Percentiles rank a stretch among this genome's conserved stretches.
Conservation (phyloP, 2,113 vertebrate genomes). For the Leucosticte australis region DNA sequence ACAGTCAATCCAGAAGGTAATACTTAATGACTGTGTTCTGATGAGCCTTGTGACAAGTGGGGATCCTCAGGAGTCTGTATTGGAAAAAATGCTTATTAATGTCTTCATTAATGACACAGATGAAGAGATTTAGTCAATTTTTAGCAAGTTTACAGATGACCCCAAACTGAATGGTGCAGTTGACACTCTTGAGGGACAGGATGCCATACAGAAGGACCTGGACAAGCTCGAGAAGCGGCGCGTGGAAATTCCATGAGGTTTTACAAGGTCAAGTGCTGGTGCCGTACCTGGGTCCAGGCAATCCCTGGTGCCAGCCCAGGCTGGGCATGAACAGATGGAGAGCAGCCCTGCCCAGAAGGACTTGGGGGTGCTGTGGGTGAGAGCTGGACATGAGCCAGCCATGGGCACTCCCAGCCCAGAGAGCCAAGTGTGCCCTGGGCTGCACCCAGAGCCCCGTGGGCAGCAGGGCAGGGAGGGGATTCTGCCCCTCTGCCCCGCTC, state of each 20-base stretch:
- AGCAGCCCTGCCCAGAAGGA: background rate
- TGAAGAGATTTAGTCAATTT: fast-evolving
- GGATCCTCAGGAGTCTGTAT: background rate
- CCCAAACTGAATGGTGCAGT: background rate
- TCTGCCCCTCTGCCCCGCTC: background rate
- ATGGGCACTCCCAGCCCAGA: background rate
- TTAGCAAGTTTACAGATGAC: fast-evolving
- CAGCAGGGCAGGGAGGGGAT: background rate
- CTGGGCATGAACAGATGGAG: background rate
- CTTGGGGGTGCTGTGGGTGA: background rate
- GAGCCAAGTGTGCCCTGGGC: background rate
- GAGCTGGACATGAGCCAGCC: background rate
- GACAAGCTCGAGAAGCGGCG: fast-evolving
- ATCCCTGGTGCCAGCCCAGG: background rate
- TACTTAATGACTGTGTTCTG: background rate
- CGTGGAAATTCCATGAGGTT: background rate
- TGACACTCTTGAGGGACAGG: fast-evolving
- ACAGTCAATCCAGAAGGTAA: background rate
- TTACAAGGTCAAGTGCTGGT: background rate
- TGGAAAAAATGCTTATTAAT: background rate
- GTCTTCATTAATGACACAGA: background rate
- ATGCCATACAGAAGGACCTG: background rate
- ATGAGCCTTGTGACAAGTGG: background rate
- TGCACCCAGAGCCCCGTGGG: background rate
- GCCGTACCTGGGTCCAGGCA: background rate